phyloP scores from a whole-genome alignment of 2,888 invertebrate genomes.

The Apodemia hepburni region DNA sequence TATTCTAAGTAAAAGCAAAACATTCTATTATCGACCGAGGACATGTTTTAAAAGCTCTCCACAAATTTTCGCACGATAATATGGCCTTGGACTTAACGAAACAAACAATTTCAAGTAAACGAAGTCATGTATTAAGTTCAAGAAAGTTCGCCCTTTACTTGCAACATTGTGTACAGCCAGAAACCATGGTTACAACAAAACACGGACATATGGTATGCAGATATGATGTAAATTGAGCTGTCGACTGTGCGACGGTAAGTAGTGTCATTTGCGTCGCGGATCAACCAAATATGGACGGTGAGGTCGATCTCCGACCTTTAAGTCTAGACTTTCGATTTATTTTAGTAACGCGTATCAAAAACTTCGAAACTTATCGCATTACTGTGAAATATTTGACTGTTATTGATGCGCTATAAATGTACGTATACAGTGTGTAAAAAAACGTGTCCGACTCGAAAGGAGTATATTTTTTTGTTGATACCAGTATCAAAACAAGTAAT shows the following conservation, averaged over 20 bases:
- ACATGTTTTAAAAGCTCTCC: no score
- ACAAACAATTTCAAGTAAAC: neutral
- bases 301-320: slow-evolving; percentile 37
- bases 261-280: slow-evolving; percentile 28
- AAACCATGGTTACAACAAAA: neutral
- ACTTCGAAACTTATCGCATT: slow-evolving; percentile 11
- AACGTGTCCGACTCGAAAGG: no score
- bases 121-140: neutral
- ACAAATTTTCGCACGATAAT: no score
- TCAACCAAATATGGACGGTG: slow-evolving; percentile 37
- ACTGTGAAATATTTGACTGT: slow-evolving; percentile 3
- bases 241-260: slow-evolving; percentile 22
- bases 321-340: slow-evolving; percentile 34
- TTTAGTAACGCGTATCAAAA: slow-evolving; percentile 16
- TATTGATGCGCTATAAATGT: neutral
- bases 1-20: no score
- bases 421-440: neutral
- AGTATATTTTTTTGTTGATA: no score
- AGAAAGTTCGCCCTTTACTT: neutral
- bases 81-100: no score
- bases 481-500: no score
- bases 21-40: no score
- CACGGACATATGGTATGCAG: slow-evolving; percentile 18
- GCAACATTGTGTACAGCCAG: slow-evolving; percentile 2
- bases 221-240: slow-evolving; percentile 21